Conservation (phyloP, 2,113 vertebrate genomes). For the Geothlypis trichas region DNA sequence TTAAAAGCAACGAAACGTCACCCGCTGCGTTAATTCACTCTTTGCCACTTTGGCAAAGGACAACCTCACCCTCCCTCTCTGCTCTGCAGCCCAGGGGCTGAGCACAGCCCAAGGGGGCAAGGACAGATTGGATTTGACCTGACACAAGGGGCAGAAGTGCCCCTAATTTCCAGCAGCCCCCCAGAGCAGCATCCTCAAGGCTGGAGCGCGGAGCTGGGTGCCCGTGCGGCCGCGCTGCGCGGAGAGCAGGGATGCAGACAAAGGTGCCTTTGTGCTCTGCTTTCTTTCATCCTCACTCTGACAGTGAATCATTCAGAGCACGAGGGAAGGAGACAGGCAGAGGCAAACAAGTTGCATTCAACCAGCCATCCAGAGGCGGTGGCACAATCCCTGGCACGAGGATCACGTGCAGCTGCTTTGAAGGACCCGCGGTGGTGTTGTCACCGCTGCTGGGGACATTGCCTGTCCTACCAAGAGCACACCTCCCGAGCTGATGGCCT, state of each 20-base stretch:
- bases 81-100: not conserved
- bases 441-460: rapidly evolving
- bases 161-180: not conserved
- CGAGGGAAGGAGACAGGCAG: not conserved
- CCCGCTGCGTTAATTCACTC: slow-evolving; percentile 11
- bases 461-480: rapidly evolving
- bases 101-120: not conserved
- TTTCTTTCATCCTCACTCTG: not conserved
- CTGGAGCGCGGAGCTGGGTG: rapidly evolving
- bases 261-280: not conserved
- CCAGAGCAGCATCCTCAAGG: not conserved
- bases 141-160: not conserved
- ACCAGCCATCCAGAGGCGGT: not conserved
- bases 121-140: not conserved
- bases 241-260: not conserved
- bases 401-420: not conserved
- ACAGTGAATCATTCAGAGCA: not conserved
- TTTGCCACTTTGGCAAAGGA: not conserved
- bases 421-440: rapidly evolving
- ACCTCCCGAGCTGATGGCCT: rapidly evolving
- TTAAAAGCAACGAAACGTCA: not conserved
- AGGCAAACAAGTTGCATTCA: not conserved
- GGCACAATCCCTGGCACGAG: not conserved
- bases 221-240: rapidly evolving
- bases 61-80: not conserved